Percentiles rank a stretch among this genome's conserved stretches.
Evolutionary conservation across 2,113 vertebrate species (phyloP).

Genomic region (Recurvirostra avosetta): DNA sequence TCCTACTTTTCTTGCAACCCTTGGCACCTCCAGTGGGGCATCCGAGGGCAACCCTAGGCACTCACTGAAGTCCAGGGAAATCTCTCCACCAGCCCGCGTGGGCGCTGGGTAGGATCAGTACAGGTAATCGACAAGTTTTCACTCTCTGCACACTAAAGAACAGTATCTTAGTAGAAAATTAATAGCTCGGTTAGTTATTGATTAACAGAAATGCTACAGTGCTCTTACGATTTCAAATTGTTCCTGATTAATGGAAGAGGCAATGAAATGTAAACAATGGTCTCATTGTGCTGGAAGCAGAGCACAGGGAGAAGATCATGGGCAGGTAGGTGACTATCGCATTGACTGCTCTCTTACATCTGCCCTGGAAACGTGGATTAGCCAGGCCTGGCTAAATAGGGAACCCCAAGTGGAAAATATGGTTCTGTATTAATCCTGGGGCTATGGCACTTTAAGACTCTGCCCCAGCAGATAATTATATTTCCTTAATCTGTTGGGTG

Average conservation of each 20-base stretch:
- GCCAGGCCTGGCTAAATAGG: neutral
- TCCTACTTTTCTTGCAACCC: neutral
- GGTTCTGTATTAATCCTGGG: neutral
- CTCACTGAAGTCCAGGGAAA: neutral
- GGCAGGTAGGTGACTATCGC: neutral
- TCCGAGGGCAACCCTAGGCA: neutral
- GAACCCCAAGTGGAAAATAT: neutral
- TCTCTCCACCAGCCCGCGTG: accelerated
- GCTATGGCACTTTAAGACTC: neutral
- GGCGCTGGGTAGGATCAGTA: neutral
- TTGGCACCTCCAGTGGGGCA: neutral
- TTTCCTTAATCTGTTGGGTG: neutral
- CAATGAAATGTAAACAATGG: neutral
- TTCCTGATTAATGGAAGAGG: constrained; percentile 22
- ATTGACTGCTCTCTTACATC: neutral
- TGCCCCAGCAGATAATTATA: neutral
- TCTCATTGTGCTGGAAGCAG: neutral
- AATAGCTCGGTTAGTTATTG: neutral
- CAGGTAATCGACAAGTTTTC: neutral
- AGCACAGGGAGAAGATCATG: neutral
- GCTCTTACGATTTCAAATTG: neutral
- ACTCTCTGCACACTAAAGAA: neutral
- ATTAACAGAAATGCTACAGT: constrained; percentile 34
- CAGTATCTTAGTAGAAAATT: constrained; percentile 3
- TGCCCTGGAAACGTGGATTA: neutral